phyloP scores from a whole-genome alignment of 2,797 vertebrate genomes.

The Pogoniulus pusillus region DNA sequence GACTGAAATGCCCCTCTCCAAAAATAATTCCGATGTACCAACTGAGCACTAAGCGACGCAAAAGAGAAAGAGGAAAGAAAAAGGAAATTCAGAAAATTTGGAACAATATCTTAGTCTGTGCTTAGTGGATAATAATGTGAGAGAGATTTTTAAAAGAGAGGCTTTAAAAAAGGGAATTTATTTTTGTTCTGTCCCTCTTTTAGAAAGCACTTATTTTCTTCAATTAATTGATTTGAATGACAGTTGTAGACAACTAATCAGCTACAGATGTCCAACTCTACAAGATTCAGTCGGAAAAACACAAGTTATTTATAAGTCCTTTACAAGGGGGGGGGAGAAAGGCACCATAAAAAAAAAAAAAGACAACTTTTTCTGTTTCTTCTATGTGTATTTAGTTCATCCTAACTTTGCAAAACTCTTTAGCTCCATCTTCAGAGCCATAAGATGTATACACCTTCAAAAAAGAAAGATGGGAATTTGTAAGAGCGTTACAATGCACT shows the following conservation, averaged over 20 bases:
- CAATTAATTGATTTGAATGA: slow-evolving; percentile 65
- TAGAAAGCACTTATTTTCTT: slow-evolving; percentile 52
- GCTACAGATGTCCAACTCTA: slow-evolving; percentile 58
- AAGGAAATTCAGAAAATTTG: not conserved
- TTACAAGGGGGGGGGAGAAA: not conserved
- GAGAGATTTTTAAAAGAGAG: slow-evolving; percentile 20
- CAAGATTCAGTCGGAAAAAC: slow-evolving; percentile 38
- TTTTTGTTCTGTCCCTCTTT: slow-evolving; percentile 36
- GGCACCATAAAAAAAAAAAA: not conserved
- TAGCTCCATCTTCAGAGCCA: slow-evolving; percentile 77
- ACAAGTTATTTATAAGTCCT: slow-evolving; percentile 40
- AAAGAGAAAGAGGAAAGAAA: not conserved
- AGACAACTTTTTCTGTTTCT: not conserved
- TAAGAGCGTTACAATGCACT: not conserved
- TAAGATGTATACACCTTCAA: slow-evolving; percentile 28
- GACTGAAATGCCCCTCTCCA: not conserved
- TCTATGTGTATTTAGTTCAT: not conserved
- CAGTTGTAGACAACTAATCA: slow-evolving; percentile 52
- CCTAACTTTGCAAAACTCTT: slow-evolving; percentile 66
- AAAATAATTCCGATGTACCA: not conserved
- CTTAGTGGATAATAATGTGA: not conserved
- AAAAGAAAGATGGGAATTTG: not conserved
- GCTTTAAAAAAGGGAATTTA: not conserved
- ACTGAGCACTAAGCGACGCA: not conserved
- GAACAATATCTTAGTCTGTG: not conserved